Percentiles rank a stretch among this genome's conserved stretches.
Conservation (phyloP, 2,797 vertebrate species). For the Smutsia temminckii region DNA sequence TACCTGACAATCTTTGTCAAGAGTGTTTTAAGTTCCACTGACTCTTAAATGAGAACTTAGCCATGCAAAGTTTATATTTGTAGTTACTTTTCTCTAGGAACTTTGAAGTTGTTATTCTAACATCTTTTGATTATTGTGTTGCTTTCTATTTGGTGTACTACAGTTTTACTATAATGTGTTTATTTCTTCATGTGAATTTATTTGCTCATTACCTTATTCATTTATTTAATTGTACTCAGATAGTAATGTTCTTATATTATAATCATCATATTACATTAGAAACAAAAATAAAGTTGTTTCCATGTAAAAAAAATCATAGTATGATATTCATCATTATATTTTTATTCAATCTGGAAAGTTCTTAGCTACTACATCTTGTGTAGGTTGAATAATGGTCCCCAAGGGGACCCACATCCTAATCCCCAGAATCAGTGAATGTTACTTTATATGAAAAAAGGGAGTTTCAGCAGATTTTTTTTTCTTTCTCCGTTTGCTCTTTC, state of each 20-base stretch:
- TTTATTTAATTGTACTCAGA: background rate
- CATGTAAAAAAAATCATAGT: background rate
- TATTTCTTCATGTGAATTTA: background rate
- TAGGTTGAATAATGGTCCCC: background rate
- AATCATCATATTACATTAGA: background rate
- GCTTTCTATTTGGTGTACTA: background rate
- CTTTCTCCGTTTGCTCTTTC: background rate
- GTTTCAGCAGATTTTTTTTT: background rate
- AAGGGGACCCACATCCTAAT: background rate
- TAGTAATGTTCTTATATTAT: background rate
- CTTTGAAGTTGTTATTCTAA: background rate
- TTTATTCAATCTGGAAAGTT: background rate
- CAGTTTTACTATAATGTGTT: background rate
- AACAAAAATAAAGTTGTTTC: background rate
- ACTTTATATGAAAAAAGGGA: background rate
- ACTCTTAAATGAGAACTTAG: background rate
- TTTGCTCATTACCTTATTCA: background rate
- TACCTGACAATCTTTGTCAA: background rate
- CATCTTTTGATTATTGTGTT: background rate
- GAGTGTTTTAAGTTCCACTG: background rate
- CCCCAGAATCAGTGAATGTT: background rate
- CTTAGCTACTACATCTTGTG: background rate
- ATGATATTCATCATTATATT: background rate
- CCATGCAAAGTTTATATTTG: background rate
- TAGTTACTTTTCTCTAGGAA: background rate